Base-by-base conservation (phyloP, 2,113 vertebrate genomes). In the Andinoacara biseriatus region DNA sequence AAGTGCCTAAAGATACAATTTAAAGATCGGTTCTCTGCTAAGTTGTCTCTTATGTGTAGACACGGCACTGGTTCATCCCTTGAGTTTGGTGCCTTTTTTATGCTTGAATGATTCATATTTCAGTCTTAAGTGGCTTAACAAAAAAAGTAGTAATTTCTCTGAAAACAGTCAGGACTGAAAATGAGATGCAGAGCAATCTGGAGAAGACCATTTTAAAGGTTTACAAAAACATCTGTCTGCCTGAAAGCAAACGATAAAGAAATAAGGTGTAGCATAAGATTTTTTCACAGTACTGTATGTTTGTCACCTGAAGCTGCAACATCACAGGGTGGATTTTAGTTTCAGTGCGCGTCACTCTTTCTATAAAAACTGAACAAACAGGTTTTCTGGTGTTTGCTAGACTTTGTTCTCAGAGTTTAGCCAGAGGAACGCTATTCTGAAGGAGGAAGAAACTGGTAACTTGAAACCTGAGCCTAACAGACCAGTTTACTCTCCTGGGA, bases 311-410 rank as follows among this genome's bases (percentile, higher is more conserved):
- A 78, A 59, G 61, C 61, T n/a, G 65, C 60, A 26, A 24, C 3
- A 15, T 63, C 75, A 65, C 33, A 46, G 8, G 10, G 26, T 5
- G 1, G 54, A 65, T 52, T 84, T 56, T 40, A 65, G 85, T 89
- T 91, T 92, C 81, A 77, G 43, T 31, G 46, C 7, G 20, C 58
- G 17, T 59, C 78, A 56, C 29, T 74, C 26, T 35, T 62, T 26
- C 49, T 38, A 0, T 26, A 43, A 74, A 46, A 6, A 87, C 93
- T 54, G 78, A 85, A 74, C 80, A 0, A 22, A 94, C 93, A 40
- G 84, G 94, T 94, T 94, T 75, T 78, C 26, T n/a, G 20, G 1
- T 57, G 74, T 58, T 67, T 61, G 22, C 52, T 1, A 20, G 56
- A 49, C 26, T 72, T 52, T 40, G n/a, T 38, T 58, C 7, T 84